Conservation (phyloP, 1,140 invertebrate species). For the Zaprionus vittiger region DNA sequence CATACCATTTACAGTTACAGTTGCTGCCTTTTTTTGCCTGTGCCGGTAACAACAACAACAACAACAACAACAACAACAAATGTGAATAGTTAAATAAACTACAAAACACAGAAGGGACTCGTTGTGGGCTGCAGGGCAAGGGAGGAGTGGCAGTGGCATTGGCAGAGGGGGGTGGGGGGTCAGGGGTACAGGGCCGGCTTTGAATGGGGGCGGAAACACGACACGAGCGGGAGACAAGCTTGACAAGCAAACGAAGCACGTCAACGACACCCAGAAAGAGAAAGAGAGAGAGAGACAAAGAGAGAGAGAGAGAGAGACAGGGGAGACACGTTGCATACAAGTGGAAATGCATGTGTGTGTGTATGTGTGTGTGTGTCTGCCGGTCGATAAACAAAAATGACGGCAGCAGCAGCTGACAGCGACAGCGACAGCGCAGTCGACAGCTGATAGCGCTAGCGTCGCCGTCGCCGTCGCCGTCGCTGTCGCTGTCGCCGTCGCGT, state of each 20-base stretch:
- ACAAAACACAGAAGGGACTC: neutral
- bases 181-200: neutral
- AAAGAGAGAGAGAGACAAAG: constrained; percentile 4
- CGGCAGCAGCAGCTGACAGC: constrained; percentile 34
- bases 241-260: constrained; percentile 36
- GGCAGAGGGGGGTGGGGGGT: neutral
- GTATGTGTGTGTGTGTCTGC: constrained; percentile 38
- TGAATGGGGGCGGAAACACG: constrained; percentile 24
- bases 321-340: constrained; percentile 16
- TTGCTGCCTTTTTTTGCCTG: constrained; percentile 25
- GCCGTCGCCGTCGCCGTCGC: constrained; percentile 24
- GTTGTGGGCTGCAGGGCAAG: too few relatives aligned
- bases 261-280: constrained; percentile 37
- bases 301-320: constrained; percentile 1
- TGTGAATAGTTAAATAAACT: constrained; percentile 47
- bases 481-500: constrained; percentile 46
- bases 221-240: constrained; percentile 16
- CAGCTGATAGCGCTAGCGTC: constrained; percentile 59
- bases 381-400: constrained; percentile 70
- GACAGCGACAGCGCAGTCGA: constrained; percentile 34
- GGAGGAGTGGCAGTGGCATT: neutral
- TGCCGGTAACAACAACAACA: constrained; percentile 26
- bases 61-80: constrained; percentile 38
- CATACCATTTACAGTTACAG: neutral
- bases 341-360: constrained; percentile 1